Percentiles rank a stretch among this genome's conserved stretches.
phyloP scores from a whole-genome alignment of 2,888 invertebrate species.

The Noctua fimbriata region DNA sequence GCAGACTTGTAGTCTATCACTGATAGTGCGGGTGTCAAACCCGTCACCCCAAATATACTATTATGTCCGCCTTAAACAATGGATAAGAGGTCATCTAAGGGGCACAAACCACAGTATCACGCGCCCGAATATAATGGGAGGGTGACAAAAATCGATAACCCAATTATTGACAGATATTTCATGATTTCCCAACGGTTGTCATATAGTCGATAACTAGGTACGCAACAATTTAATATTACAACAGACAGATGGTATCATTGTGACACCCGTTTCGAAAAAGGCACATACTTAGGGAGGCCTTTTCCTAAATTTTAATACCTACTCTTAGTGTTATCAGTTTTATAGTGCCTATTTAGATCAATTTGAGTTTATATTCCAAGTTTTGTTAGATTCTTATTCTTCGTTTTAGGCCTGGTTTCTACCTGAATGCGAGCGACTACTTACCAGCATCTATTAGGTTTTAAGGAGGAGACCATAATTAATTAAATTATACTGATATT shows the following conservation, averaged over 20 bases:
- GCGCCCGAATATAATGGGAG: conserved; percentile 49
- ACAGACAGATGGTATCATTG: not conserved
- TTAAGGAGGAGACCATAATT: not conserved
- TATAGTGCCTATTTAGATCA: not conserved
- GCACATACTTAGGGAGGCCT: not conserved
- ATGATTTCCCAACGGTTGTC: conserved; percentile 13
- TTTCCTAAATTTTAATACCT: not conserved
- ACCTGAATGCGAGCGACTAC: not conserved
- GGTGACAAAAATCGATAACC: conserved; percentile 60
- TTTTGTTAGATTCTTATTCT: not conserved
- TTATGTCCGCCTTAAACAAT: conserved; percentile 26
- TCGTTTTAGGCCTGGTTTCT: not conserved
- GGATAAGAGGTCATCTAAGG: conserved; percentile 34
- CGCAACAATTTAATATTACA: not conserved
- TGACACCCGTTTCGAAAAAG: not conserved
- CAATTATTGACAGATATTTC: conserved; percentile 12
- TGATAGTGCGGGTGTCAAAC: conserved; percentile 30
- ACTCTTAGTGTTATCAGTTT: not conserved
- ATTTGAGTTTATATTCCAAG: not conserved
- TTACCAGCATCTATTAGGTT: not conserved
- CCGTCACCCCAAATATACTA: conserved; percentile 25
- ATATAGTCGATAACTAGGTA: not conserved
- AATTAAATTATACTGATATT: not conserved
- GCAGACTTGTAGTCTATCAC: not conserved
- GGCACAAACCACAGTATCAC: conserved; percentile 38